Conservation (phyloP, 2,888 invertebrate genomes). For the Drosophila nr. perissopoda region DNA sequence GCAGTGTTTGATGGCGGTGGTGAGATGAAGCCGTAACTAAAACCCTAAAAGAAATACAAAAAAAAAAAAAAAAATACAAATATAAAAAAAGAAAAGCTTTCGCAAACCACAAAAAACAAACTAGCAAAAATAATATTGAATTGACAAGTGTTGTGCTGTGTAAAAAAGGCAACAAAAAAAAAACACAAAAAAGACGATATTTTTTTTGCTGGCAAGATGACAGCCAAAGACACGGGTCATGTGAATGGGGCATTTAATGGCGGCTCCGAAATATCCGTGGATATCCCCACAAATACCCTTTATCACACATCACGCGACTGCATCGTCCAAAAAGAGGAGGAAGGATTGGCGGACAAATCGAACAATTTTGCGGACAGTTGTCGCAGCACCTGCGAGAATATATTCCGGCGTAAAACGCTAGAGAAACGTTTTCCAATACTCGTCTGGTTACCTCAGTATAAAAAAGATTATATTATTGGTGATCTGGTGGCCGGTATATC, state of each 20-base stretch:
- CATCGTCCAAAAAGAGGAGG: slow-evolving; percentile 85
- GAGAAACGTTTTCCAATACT: slow-evolving; percentile 91
- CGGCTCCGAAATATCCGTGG: slow-evolving; percentile 79
- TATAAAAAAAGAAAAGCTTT: slow-evolving; percentile 19
- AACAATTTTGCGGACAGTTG: slow-evolving; percentile 57
- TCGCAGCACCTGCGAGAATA: slow-evolving; percentile 83
- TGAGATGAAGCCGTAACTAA: slow-evolving; percentile 69
- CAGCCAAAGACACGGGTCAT: slow-evolving; percentile 64
- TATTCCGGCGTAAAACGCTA: slow-evolving; percentile 89
- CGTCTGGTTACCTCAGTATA: slow-evolving; percentile 92
- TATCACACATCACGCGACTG: slow-evolving; percentile 83
- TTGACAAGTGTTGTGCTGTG: slow-evolving; percentile 7
- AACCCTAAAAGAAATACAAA: slow-evolving; percentile 21
- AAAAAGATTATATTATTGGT: slow-evolving; percentile 90
- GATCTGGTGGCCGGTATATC: slow-evolving; percentile 96
- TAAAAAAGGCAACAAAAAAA: neutral
- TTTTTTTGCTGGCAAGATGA: slow-evolving; percentile 42
- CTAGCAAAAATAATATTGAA: neutral
- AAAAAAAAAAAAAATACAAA: slow-evolving; percentile 16
- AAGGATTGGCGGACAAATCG: slow-evolving; percentile 74
- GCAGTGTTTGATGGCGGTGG: slow-evolving; percentile 37
- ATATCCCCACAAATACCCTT: slow-evolving; percentile 83
- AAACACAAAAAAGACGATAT: neutral
- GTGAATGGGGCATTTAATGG: slow-evolving; percentile 70
- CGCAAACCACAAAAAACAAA: slow-evolving; percentile 3